Evolutionary conservation across 2,888 invertebrate genomes (phyloP), one percentile per base, ranked within the genome.

Genomic region (Eudasyphora cyanicolor): DNA sequence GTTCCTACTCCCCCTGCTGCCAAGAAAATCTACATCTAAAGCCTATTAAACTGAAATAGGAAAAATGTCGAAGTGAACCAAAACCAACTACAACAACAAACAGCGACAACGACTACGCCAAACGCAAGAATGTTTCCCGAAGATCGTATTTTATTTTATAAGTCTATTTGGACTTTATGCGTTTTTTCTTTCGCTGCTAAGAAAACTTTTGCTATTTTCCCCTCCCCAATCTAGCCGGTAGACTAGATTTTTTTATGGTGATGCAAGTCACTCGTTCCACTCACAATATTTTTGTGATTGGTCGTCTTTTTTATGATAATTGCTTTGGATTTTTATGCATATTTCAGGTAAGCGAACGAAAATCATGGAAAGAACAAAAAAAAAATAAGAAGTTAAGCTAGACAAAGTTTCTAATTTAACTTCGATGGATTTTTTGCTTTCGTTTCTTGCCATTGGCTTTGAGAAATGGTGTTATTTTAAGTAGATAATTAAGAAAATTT

Each of bases 261-360:
- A 73, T 73, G 71, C 57, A 54, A 54, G 71, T 57, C 57, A 73
- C 19, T 64, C 64, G 29, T 12, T 29, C 29, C 45, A 2, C 57
- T 57, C 21, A 27, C 57, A 19, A 57, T 24, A 57, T 57, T 57
- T 27, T 3, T 57, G 32, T 35, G 35, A 64, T 64, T 64, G 64
- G 19, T 35, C 57, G 29, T 69, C 29, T 32, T 32, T 78, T 76
- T 74, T 62, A 51, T 51, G 76, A 71, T 67, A 76, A 74, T 79
- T 79, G 69, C 79, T 60, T 71, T 67, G 64, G 64, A 38, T 64
- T 64, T 57, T 57, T 64, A 38, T 64, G 21, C 38, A 57, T 7
- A 21, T 24, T 12, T 19, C 64, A 35, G 64, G 62, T 62, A 32
- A 32, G n/a, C n/a, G 17, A 21, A 62, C 24, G 24, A 2, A 45